Base-by-base conservation (phyloP, 2,113 vertebrate genomes). In the Penelope pileata region DNA sequence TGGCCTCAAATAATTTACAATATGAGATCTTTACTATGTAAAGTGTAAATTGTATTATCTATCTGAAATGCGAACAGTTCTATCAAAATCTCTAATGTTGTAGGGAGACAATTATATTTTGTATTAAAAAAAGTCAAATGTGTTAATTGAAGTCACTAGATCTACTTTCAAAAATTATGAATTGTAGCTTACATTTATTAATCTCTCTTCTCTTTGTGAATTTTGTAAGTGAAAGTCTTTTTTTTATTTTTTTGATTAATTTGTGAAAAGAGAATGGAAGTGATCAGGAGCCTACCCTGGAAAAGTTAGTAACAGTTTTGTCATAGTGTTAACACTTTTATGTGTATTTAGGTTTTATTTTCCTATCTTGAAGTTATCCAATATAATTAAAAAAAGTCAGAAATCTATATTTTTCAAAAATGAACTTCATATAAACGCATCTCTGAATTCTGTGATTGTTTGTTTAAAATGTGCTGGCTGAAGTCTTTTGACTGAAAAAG, bases 341-440 rank as follows among this genome's bases (percentile, higher is more conserved):
- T 50, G 13, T 29, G 40, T 27, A 3, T 19, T 4, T 63, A 34
- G 7, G 14, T 66, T 86, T 91, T 75, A n/a, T 38, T 30, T 16
- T 67, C 32, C 23, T 80, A 18, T 34, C 73, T 74, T 89, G 66
- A 88, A 78, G 59, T 48, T 34, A 40, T 2, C 11, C 34, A 50
- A 3, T 59, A 26, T 42, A 4, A 32, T 75, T 12, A 32, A 45
- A 83, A 58, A 56, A 77, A 6, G 29, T 75, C 16, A 77, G 21
- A 73, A 84, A 59, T 50, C 14, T 42, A 0, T 68, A 14, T 47
- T 77, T 88, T 7, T 68, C 0, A 70, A 51, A 88, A 80, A 32
- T 6, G 0, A n/a, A 0, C 7, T 5, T 63, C 75, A 18, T 23
- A 26, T 38, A 80, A 86, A 45, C 34, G 32, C 1, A 3, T 21